Evolutionary conservation across 2,797 vertebrate species (phyloP), one percentile per base, ranked within the genome.

Genomic region (Pseudomugil gertrudae): DNA sequence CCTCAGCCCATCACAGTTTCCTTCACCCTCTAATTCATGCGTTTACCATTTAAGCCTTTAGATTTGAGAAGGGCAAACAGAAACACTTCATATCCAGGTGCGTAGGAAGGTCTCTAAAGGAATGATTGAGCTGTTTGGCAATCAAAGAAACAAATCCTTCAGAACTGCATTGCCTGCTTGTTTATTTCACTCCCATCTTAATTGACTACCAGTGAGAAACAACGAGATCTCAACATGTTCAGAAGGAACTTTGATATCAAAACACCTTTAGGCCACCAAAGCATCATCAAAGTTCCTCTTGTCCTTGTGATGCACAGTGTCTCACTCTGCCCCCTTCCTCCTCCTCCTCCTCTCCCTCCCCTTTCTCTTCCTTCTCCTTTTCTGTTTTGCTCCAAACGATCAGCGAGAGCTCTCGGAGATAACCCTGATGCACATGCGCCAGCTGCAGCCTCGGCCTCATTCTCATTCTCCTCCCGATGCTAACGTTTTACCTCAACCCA

Each of bases 251-350:
- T 85, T 89, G 78, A 89, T 86, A 78, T 84, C 61, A 32, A 62
- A 79, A 83, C 83, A 85, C 84, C 88, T 87, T 32, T 60, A 87
- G 77, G 67, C 80, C 84, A 74, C 6, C 54, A 76, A 38, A 87
- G 84, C 85, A 87, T 91, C 87, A 84, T 84, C 84, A 87, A 87
- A 87, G 81, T 78, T 87, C 72, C 66, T 54, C 58, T 60, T 60
- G 63, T 83, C 80, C 81, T 87, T 91, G 86, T 70, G 84, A 78
- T 50, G 45, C 55, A 3, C 61, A 1, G 61, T 66, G 58, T 82
- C 78, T 63, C 74, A 69, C 61, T 68, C 60, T 64, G 63, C 58
- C 65, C 69, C 54, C 35, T 66, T 68, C 54, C 26, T 66, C 40
- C 75, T 66, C 45, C 63, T 57, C 60, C 71, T 71, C 66, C 57